Evolutionary conservation across 2,888 invertebrate genomes (phyloP), one percentile per base, ranked within the genome.

Genomic region (Galerucella calmariensis): DNA sequence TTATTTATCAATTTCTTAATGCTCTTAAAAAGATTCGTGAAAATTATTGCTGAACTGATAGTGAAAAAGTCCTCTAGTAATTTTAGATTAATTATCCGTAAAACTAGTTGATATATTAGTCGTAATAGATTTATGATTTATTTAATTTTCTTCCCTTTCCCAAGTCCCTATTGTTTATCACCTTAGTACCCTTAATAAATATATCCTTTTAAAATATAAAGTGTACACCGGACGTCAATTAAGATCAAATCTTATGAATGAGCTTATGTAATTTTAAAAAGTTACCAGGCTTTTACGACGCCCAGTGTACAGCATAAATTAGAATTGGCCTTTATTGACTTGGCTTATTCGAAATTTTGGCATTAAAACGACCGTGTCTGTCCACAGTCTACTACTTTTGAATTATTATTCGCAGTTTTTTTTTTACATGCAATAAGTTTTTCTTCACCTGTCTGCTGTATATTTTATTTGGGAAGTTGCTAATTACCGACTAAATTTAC

Each of bases 401-500:
- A 63, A 44, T 63, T 63, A 62, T 41, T 62, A 41, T 35, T 41
- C 63, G 44, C 35, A 16, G 16, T 61, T 35, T 24, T 27, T 3
- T 9, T 14, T 5, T 62, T 11, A n/a, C 6, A 65, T 65, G 14
- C 46, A 65, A 10, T 46, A 16, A 20, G 46, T 27, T 46, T 14
- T 20, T 65, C 63, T n/a, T n/a, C n/a, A 65, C 63, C 63, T 65
- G 63, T 65, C 46, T 35, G 4, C 14, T 2, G n/a, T 46, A n/a
- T 61, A 35, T 62, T 41, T 41, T 16, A 35, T 62, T 41, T 41
- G 1, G 35, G 14, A 14, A 5, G 16, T 1, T 8, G 44, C 62
- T 62, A 62, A 62, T 62, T 62, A 41, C 62, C 6, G 10, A 41
- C 62, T 62, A 62, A 62, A 62, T 35, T 62, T 62, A 62, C 14